phyloP scores from a whole-genome alignment of 1,140 invertebrate species.

The Holotrichia oblita region DNA sequence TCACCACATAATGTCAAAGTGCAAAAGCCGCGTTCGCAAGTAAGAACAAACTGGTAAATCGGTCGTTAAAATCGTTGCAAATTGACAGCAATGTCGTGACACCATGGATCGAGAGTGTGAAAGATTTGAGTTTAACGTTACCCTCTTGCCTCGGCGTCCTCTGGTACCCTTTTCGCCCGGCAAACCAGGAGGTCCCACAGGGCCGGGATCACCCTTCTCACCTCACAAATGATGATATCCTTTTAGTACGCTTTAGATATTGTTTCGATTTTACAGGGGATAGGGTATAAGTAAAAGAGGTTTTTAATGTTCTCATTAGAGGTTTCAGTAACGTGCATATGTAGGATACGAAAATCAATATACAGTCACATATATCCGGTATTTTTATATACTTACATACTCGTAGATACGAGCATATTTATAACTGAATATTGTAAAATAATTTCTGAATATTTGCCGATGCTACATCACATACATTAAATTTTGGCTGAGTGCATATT shows the following conservation, averaged over 20 bases:
- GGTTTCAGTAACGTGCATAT: neutral
- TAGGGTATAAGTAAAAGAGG: neutral
- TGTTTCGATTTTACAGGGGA: neutral
- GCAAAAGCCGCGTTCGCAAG: neutral
- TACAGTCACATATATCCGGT: too few relatives aligned
- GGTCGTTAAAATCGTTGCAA: neutral
- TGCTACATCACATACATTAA: neutral
- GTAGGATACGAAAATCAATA: neutral
- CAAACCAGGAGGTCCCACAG: constrained; percentile 76
- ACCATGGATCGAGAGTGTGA: constrained; percentile 25
- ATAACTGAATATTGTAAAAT: neutral
- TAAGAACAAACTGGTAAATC: neutral
- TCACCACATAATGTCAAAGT: neutral
- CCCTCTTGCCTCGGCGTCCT: constrained; percentile 87
- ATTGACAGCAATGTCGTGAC: constrained; percentile 24
- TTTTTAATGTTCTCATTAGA: neutral
- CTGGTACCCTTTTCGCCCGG: constrained; percentile 80
- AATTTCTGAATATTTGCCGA: neutral
- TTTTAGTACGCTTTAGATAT: constrained; percentile 38
- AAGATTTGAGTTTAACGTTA: constrained; percentile 64
- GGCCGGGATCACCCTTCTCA: constrained; percentile 80
- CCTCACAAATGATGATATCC: constrained; percentile 69
- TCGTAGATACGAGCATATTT: too few relatives aligned
- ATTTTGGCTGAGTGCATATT: neutral
- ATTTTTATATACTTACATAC: neutral